Evolutionary conservation across 2,113 vertebrate genomes (phyloP).

Genomic region (Microtus ochrogaster): DNA sequence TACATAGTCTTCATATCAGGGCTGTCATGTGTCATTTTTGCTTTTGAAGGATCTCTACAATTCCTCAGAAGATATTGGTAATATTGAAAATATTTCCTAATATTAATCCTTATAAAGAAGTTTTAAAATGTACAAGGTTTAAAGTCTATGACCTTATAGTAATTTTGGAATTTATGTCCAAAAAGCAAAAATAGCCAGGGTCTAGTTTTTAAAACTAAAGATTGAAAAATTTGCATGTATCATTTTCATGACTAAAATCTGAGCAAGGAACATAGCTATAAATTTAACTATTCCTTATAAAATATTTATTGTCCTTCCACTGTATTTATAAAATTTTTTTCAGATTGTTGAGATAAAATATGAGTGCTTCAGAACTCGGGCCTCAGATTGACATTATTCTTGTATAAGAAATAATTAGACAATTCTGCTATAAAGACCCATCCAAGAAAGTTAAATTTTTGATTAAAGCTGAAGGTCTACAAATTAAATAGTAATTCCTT

Average conservation of each 20-base stretch:
- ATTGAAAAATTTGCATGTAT: not conserved
- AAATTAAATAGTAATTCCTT: not conserved
- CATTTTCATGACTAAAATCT: not conserved
- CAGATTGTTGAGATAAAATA: not conserved
- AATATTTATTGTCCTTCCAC: not conserved
- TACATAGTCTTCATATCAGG: not conserved
- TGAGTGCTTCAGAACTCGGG: not conserved
- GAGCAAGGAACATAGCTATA: not conserved
- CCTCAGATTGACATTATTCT: not conserved
- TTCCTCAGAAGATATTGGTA: slow-evolving; percentile 18
- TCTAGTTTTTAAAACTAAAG: not conserved
- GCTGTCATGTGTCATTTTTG: not conserved
- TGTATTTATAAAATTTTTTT: not conserved
- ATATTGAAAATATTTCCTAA: not conserved
- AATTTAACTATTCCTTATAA: not conserved
- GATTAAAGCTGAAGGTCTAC: not conserved
- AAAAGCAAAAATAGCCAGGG: not conserved
- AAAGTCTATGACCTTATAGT: not conserved
- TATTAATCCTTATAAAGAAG: not conserved
- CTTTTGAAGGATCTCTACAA: not conserved
- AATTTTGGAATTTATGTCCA: not conserved
- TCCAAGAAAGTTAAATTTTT: not conserved
- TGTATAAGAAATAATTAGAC: not conserved
- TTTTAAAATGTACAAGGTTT: not conserved
- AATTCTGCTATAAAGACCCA: not conserved